phyloP scores from a whole-genome alignment of 2,797 vertebrate genomes.

The Platyrinchus mystaceus region DNA sequence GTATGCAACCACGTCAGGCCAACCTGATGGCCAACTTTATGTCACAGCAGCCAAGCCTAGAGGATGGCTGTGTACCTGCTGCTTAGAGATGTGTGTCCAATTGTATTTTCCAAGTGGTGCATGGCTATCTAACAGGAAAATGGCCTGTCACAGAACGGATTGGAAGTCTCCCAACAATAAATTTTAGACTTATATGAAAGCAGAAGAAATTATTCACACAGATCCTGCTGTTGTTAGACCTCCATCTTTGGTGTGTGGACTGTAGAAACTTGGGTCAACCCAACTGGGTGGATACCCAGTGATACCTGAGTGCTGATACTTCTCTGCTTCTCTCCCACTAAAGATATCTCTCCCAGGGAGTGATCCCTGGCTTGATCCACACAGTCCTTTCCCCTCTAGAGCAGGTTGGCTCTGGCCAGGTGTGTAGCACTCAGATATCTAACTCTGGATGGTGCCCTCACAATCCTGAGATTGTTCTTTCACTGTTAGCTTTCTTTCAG shows the following conservation, averaged over 20 bases:
- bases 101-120: not conserved
- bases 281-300: not conserved
- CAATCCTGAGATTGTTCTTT: not conserved
- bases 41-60: not conserved
- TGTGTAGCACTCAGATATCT: not conserved
- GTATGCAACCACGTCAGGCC: fast-evolving
- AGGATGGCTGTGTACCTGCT: not conserved
- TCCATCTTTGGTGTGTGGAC: not conserved
- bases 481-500: not conserved
- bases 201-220: not conserved
- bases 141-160: not conserved
- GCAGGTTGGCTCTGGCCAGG: not conserved
- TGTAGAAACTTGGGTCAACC: not conserved
- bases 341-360: not conserved
- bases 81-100: not conserved
- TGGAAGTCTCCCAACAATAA: not conserved
- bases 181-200: not conserved
- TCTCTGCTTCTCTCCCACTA: not conserved
- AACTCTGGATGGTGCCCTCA: not conserved
- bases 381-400: not conserved
- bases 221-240: not conserved
- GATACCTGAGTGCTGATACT: not conserved
- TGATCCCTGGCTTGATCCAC: not conserved
- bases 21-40: not conserved
- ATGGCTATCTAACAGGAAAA: not conserved